Percentiles rank a stretch among this genome's conserved stretches.
Evolutionary conservation across 2,888 invertebrate species (phyloP).

Genomic region (Lasioglossum zephyrum): DNA sequence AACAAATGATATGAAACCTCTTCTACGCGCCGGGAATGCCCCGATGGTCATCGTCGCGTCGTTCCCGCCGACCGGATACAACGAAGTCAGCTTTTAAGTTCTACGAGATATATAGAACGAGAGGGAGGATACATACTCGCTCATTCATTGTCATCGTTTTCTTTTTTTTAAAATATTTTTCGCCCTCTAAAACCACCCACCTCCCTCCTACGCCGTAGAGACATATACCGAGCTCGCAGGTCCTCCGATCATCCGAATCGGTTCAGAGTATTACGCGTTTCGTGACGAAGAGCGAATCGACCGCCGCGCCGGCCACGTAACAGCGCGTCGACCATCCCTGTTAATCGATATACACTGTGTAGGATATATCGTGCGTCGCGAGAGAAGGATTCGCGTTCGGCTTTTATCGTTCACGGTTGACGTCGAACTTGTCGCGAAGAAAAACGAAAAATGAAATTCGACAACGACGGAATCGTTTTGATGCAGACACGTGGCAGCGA

Average conservation of each 20-base stretch:
- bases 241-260: constrained; percentile 5
- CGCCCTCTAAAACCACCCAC: background rate
- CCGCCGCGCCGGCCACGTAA: background rate
- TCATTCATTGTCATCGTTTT: constrained; percentile 59
- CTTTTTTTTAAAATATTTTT: background rate
- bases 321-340: background rate
- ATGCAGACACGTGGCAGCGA: constrained; percentile 40
- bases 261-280: background rate
- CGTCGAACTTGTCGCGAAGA: constrained; percentile 51
- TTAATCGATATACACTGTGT: background rate
- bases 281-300: constrained; percentile 23
- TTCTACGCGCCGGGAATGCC: constrained; percentile 74
- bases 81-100: constrained; percentile 82
- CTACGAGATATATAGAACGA: constrained; percentile 62
- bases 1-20: constrained; percentile 54
- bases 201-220: background rate
- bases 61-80: constrained; percentile 83
- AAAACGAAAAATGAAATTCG: constrained; percentile 37
- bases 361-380: background rate
- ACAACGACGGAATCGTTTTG: constrained; percentile 18
- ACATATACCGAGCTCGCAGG: constrained; percentile 58
- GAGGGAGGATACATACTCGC: constrained; percentile 58
- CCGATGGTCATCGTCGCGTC: constrained; percentile 67
- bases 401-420: constrained; percentile 41
- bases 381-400: constrained; percentile 32